These are phyloP conservation scores for Trogon melanurus DNA, from an alignment of 2,113 vertebrate genomes.

Conservation along the genomic window DNA sequence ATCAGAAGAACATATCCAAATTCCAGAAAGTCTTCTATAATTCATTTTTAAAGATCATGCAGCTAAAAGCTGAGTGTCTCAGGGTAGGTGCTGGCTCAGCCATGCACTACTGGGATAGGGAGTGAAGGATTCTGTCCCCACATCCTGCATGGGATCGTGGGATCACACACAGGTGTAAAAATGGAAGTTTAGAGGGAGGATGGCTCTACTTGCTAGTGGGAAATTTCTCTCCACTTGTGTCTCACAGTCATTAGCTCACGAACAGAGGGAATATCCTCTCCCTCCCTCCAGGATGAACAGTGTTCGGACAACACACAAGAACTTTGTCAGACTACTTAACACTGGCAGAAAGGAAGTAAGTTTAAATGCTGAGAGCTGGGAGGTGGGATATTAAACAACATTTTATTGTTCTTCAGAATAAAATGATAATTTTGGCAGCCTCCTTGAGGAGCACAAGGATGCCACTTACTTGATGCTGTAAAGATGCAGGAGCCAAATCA, in stretches of 20 bases:
- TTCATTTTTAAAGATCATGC: not conserved
- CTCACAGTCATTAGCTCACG: not conserved
- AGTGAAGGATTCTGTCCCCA: not conserved
- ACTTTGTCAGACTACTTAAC: not conserved
- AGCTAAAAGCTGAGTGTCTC: not conserved
- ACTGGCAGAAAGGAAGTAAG: not conserved
- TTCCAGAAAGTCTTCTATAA: not conserved
- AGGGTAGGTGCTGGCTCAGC: not conserved
- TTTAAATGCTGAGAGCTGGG: not conserved
- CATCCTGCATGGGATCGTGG: rapidly evolving
- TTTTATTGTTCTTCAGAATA: not conserved
- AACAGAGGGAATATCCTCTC: not conserved
- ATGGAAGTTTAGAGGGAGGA: not conserved
- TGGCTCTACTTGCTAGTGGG: not conserved
- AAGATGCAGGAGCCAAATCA: not conserved
- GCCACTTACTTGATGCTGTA: not conserved
- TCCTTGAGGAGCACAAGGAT: not conserved
- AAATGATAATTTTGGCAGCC: not conserved
- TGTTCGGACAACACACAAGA: not conserved
- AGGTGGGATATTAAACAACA: not conserved
- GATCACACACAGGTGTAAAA: not conserved
- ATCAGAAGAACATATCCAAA: not conserved
- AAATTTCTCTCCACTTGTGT: not conserved
- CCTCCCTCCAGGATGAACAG: not conserved
- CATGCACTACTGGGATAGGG: not conserved